A percentile compares a stretch with the other conserved stretches of the same genome.
These are phyloP conservation scores for Triplophysa dalaica DNA, from an alignment of 2,113 vertebrate genomes.

Conservation along the genomic window DNA sequence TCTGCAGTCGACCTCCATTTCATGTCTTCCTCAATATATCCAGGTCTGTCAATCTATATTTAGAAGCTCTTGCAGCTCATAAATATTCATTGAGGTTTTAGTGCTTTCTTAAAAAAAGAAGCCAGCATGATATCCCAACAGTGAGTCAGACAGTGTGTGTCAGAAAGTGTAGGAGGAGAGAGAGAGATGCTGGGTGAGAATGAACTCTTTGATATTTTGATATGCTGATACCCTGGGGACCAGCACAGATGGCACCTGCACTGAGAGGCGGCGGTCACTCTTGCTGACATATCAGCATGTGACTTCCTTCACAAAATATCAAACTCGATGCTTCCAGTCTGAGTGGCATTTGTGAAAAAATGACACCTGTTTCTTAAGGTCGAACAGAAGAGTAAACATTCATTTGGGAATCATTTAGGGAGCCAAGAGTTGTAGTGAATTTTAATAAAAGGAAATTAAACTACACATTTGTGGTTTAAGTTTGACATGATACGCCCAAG, in stretches of 20 bases:
- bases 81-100: constrained; percentile 56
- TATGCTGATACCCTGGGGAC: constrained; percentile 48
- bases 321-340: constrained; percentile 16
- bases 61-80: constrained; percentile 53
- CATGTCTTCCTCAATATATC: constrained; percentile 27
- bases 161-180: constrained; percentile 37
- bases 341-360: not conserved
- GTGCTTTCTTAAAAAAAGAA: constrained; percentile 47
- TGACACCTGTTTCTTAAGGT: no score
- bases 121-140: constrained; percentile 34
- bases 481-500: no score
- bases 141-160: constrained; percentile 52
- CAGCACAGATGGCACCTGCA: constrained; percentile 53
- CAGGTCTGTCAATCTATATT: constrained; percentile 54
- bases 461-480: no score
- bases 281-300: constrained; percentile 32
- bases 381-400: no score
- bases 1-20: constrained; percentile 1
- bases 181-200: constrained; percentile 30
- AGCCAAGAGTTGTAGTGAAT: no score
- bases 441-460: no score
- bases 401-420: no score
- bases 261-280: constrained; percentile 27
- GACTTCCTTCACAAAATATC: constrained; percentile 24
- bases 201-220: constrained; percentile 60